A percentile compares a stretch with the other conserved stretches of the same genome.
Conservation (phyloP, 2,113 vertebrate genomes). For the Perca flavescens region DNA sequence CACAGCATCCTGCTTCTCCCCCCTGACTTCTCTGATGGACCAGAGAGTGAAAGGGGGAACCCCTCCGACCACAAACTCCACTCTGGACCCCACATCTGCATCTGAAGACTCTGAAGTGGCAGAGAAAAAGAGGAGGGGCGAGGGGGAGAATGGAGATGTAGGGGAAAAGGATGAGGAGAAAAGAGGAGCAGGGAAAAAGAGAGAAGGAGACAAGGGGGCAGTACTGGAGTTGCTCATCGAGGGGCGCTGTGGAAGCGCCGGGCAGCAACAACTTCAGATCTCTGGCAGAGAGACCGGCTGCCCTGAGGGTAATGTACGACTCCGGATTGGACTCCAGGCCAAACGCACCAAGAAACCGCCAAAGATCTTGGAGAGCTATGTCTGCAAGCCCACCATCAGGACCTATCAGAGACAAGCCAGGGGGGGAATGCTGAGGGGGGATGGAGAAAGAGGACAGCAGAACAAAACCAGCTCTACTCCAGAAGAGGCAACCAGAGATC, state of each 20-base stretch:
- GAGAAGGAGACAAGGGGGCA: constrained; percentile 75
- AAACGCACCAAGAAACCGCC: constrained; percentile 98
- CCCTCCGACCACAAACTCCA: constrained; percentile 63
- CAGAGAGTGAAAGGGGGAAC: constrained; percentile 83
- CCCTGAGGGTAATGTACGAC: constrained; percentile 91
- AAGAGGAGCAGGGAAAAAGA: constrained; percentile 65
- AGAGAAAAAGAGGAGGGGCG: constrained; percentile 65
- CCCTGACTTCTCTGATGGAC: constrained; percentile 83
- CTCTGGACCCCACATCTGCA: constrained; percentile 62
- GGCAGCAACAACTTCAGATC: constrained; percentile 87
- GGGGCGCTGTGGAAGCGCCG: constrained; percentile 77
- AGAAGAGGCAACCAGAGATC: constrained; percentile 67
- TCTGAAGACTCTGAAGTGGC: constrained; percentile 70
- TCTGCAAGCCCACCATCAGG: constrained; percentile 95
- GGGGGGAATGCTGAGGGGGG: constrained; percentile 59
- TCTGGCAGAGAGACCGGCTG: constrained; percentile 91
- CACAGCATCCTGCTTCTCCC: constrained; percentile 54
- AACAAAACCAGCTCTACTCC: constrained; percentile 62
- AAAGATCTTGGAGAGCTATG: constrained; percentile 98
- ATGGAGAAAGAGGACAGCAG: constrained; percentile 67
- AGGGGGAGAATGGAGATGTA: constrained; percentile 52
- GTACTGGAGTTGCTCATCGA: constrained; percentile 82
- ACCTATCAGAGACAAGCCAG: constrained; percentile 88
- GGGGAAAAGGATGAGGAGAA: constrained; percentile 68
- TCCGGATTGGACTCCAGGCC: constrained; percentile 93